phyloP scores from a whole-genome alignment of 2,113 vertebrate genomes.

The Callithrix jacchus region DNA sequence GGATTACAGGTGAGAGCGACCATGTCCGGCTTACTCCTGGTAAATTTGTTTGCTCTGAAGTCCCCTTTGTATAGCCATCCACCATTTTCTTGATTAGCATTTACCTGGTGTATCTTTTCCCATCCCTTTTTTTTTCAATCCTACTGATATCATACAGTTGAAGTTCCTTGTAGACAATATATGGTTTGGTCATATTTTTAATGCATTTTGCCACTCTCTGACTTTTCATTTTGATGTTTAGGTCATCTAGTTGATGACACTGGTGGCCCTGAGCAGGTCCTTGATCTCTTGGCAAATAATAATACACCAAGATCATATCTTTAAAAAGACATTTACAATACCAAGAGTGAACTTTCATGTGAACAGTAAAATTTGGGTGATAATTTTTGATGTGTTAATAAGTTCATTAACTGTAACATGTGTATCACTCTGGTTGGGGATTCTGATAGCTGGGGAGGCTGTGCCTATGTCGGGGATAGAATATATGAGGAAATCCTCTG shows the following conservation, averaged over 20 bases:
- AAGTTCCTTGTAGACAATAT: neutral
- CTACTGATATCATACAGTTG: neutral
- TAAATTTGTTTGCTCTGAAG: neutral
- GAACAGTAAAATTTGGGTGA: neutral
- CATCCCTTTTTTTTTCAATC: neutral
- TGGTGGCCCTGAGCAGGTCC: neutral
- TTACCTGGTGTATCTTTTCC: neutral
- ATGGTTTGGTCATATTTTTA: neutral
- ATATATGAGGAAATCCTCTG: neutral
- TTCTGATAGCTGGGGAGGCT: neutral
- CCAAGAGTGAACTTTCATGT: neutral
- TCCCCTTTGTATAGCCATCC: neutral
- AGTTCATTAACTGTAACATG: neutral
- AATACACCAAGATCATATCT: neutral
- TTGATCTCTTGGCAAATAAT: neutral
- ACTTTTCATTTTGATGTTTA: neutral
- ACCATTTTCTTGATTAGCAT: neutral
- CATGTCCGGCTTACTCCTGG: neutral
- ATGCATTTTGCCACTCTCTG: neutral
- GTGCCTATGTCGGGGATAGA: neutral
- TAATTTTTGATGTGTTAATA: neutral
- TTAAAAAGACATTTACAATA: neutral
- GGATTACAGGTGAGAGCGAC: no score
- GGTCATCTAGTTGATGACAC: neutral
- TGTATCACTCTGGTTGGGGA: neutral